Conservation (phyloP, 2,888 invertebrate species). For the Acanthacorydalis orientalis region DNA sequence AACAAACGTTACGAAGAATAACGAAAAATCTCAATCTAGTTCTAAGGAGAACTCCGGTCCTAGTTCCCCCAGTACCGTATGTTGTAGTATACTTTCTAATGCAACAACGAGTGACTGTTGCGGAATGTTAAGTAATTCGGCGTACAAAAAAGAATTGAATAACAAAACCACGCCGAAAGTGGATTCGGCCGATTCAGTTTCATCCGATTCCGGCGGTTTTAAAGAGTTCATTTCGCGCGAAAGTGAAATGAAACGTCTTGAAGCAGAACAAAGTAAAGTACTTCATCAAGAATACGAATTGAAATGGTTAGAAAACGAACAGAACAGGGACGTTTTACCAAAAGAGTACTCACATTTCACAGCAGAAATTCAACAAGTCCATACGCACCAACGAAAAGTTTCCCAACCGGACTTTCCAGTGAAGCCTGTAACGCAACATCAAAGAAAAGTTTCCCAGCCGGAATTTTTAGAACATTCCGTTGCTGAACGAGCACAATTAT, state of each 20-base stretch:
- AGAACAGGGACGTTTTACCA: neutral
- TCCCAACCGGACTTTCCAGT: constrained; percentile 6
- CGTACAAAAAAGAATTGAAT: constrained; percentile 20
- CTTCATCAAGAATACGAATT: neutral
- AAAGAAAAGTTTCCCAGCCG: constrained; percentile 23
- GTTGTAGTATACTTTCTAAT: constrained; percentile 27
- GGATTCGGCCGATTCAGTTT: constrained; percentile 26
- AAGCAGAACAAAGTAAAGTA: constrained; percentile 2
- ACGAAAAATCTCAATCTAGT: constrained; percentile 2
- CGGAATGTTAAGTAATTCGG: constrained; percentile 22
- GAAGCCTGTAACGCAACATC: constrained; percentile 14
- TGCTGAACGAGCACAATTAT: constrained; percentile 14
- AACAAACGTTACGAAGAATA: neutral
- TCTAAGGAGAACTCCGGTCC: constrained; percentile 13
- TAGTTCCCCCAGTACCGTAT: constrained; percentile 26
- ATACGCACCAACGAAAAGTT: constrained; percentile 3
- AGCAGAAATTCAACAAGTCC: neutral
- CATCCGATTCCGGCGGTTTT: constrained; percentile 29
- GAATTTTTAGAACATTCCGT: constrained; percentile 15
- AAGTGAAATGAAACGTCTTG: constrained; percentile 4
- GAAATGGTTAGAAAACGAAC: neutral
- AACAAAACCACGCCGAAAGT: constrained; percentile 22
- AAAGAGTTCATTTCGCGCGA: constrained; percentile 26
- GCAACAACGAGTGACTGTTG: constrained; percentile 26
- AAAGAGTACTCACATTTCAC: neutral